Percentiles rank a stretch among this genome's conserved stretches.
Conservation (phyloP, 2,888 invertebrate species). For the Drosophila austrosaltans region DNA sequence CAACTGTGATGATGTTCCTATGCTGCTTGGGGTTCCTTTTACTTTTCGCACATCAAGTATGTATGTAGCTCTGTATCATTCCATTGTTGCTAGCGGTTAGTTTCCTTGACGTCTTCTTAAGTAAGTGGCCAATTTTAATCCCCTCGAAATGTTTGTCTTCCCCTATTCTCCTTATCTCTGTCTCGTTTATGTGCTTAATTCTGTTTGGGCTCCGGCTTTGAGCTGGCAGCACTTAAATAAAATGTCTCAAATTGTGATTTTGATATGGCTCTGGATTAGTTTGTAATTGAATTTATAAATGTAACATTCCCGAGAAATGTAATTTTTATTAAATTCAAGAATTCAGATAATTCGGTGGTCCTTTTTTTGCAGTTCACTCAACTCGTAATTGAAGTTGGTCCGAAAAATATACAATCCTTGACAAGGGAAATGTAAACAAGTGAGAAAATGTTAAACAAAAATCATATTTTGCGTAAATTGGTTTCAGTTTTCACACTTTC, state of each 20-base stretch:
- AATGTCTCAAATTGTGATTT: not conserved
- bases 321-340: conserved; percentile 29
- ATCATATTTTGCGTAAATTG: conserved; percentile 57
- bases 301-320: conserved; percentile 3
- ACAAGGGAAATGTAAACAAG: conserved; percentile 36
- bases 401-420: conserved; percentile 11
- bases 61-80: conserved; percentile 34
- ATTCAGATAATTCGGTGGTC: conserved; percentile 3
- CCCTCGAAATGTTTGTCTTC: not conserved
- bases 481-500: conserved; percentile 59
- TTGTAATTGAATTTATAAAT: conserved; percentile 54
- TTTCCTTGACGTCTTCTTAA: conserved; percentile 23
- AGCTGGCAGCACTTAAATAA: not conserved
- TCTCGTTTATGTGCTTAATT: conserved; percentile 17
- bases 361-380: not conserved
- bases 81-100: conserved; percentile 35
- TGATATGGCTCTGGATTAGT: conserved; percentile 19
- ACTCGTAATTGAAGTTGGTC: conserved; percentile 39
- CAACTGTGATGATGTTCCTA: conserved; percentile 55
- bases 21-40: conserved; percentile 52
- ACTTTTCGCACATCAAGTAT: conserved; percentile 44
- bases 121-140: conserved; percentile 21
- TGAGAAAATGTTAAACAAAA: conserved; percentile 31
- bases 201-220: not conserved
- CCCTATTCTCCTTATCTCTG: conserved; percentile 1